Evolutionary conservation across 2,113 vertebrate genomes (phyloP).

Genomic region (Xyliphius kryptos): DNA sequence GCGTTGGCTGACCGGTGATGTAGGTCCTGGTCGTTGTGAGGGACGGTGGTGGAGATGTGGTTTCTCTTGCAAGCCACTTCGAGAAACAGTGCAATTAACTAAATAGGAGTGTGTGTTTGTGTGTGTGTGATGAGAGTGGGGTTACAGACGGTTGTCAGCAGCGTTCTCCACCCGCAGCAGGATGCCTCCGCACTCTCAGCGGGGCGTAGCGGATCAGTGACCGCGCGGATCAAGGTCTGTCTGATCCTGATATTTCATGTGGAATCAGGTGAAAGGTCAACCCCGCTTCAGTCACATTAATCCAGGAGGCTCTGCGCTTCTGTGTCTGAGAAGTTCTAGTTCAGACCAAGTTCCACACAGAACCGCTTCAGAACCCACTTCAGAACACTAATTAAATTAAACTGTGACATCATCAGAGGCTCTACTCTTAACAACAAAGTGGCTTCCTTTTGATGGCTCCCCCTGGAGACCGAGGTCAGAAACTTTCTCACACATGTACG

Average conservation of each 20-base stretch:
- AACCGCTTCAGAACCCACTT: too few relatives aligned
- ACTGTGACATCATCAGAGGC: too few relatives aligned
- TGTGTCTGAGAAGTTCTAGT: too few relatives aligned
- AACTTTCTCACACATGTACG: too few relatives aligned
- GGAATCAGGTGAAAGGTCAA: slow-evolving; percentile 9
- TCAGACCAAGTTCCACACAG: too few relatives aligned
- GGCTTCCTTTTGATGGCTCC: too few relatives aligned
- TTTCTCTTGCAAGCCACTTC: slow-evolving; percentile 5
- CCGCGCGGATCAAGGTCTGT: neutral
- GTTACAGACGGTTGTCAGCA: slow-evolving; percentile 25
- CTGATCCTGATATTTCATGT: slow-evolving; percentile 1
- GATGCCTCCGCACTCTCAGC: neutral
- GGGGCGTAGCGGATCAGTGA: neutral
- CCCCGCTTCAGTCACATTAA: slow-evolving; percentile 10
- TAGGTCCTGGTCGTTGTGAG: neutral
- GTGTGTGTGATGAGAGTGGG: slow-evolving; percentile 13
- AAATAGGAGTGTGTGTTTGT: slow-evolving; percentile 6
- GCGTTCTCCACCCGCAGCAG: slow-evolving; percentile 2
- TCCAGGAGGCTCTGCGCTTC: neutral
- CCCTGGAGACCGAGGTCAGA: too few relatives aligned
- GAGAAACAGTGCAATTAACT: slow-evolving; percentile 24
- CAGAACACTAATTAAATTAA: too few relatives aligned
- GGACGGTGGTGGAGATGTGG: slow-evolving; percentile 11
- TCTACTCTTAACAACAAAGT: too few relatives aligned
- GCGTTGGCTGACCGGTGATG: too few relatives aligned